Evolutionary conservation across 2,888 invertebrate species (phyloP), one percentile per base, ranked within the genome.

Genomic region (Cordilura impudica): DNA sequence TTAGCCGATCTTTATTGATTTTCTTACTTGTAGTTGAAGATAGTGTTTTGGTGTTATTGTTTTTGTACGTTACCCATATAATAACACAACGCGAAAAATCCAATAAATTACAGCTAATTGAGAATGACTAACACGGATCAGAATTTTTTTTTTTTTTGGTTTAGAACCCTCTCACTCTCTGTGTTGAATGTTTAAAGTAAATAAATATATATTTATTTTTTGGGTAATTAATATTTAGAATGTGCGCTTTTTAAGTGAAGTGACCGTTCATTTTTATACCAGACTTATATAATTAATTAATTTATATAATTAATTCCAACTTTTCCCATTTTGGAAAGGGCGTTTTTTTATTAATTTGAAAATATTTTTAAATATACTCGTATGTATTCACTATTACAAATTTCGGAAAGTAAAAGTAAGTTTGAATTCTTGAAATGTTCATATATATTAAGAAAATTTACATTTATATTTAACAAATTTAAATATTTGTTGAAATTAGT

Each of bases 51-150:
- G n/a, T 51, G 26, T 51, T 51, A 26, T 29, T 53, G 26, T 56
- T 58, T 45, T 49, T 75, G 54, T 54, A 69, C 23, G 43, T 29
- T 75, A 69, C 61, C 61, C 61, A 69, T 75, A 67, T 53, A 39
- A 39, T 39, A 39, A 35, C n/a, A 12, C n/a, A 39, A n/a, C n/a
- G 35, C 35, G 23, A 47, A 61, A 31, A 35, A 47, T 54, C 35
- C 23, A 47, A 65, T 61, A 69, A 47, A 47, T 61, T 75, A 26
- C 54, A 56, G 77, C 69, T 77, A 77, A 77, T 67, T 78, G 58
- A 31, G 56, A 67, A 73, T 78, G 78, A 78, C 78, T 78, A 78
- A 78, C 67, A 61, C 58, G 66, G 76, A 65, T 76, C 76, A 76
- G 70, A 71, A 76, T 60, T n/a, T 26, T 54, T 53, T 69, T 16